A percentile compares a stretch with the other conserved stretches of the same genome.
These are phyloP conservation scores for Arion vulgaris DNA, from an alignment of 1,140 invertebrate species.

Conservation along the genomic window DNA sequence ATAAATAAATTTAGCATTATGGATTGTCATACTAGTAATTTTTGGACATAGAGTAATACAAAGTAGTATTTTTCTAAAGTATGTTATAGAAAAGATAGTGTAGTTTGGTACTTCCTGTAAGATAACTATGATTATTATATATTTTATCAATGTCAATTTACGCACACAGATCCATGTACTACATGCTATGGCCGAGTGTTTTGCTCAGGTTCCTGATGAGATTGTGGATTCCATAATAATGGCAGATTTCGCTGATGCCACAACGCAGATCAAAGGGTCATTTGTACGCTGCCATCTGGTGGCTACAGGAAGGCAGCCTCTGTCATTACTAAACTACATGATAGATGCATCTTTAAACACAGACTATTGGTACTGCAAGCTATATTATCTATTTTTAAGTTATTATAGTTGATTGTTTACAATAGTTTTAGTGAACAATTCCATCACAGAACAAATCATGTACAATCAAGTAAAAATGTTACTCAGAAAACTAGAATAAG, in stretches of 20 bases:
- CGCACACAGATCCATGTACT: constrained; percentile 35
- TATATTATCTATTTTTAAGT: too few species aligned
- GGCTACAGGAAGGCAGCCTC: constrained; percentile 60
- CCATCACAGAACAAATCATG: too few species aligned
- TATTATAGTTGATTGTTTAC: too few species aligned
- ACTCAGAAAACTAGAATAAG: neutral
- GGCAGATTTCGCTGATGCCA: constrained; percentile 49
- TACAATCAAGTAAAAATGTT: too few species aligned
- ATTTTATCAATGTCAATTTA: neutral
- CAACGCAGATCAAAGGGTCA: constrained; percentile 47
- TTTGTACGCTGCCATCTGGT: constrained; percentile 63
- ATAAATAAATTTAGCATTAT: too few species aligned
- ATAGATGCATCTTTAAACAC: constrained; percentile 61
- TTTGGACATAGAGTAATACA: too few species aligned
- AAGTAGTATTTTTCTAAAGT: too few species aligned
- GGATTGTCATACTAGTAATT: too few species aligned
- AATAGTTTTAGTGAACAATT: too few species aligned
- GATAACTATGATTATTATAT: too few species aligned
- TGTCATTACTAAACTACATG: constrained; percentile 61
- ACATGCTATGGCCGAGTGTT: constrained; percentile 54
- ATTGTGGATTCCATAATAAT: constrained; percentile 59
- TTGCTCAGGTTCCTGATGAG: constrained; percentile 59
- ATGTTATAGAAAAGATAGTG: too few species aligned
- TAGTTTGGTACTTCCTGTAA: too few species aligned
- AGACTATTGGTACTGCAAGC: constrained; percentile 48